A percentile compares a stretch with the other conserved stretches of the same genome.
phyloP scores from a whole-genome alignment of 2,888 invertebrate species.

The Ectemnius continuus region DNA sequence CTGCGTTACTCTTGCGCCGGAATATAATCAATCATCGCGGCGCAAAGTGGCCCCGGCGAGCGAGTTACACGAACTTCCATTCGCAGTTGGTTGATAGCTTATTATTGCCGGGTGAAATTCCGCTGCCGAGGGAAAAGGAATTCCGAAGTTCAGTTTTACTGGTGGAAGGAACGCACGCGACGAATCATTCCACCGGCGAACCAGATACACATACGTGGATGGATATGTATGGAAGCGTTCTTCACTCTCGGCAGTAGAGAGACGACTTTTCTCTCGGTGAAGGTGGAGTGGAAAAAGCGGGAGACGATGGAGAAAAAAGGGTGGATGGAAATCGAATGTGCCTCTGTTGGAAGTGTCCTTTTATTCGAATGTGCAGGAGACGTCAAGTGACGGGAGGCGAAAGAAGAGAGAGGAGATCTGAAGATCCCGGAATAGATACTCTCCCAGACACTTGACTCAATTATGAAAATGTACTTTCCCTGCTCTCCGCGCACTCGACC shows the following conservation, averaged over 20 bases:
- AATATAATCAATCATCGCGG: slow-evolving; percentile 6
- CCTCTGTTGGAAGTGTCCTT: slow-evolving; percentile 22
- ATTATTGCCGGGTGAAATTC: no score
- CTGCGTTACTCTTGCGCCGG: background rate
- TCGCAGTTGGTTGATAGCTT: no score
- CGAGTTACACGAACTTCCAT: no score
- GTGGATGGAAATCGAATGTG: slow-evolving; percentile 30
- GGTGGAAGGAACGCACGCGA: no score
- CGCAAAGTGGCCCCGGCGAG: background rate
- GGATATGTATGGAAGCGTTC: no score
- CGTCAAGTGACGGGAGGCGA: slow-evolving; percentile 13
- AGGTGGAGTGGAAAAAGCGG: background rate
- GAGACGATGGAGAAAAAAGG: background rate
- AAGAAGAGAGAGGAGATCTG: slow-evolving; percentile 1
- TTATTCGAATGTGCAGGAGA: slow-evolving; percentile 32
- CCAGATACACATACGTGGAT: no score
- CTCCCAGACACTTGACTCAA: slow-evolving; percentile 59
- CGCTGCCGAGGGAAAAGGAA: no score
- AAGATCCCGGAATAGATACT: slow-evolving; percentile 56
- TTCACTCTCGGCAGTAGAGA: no score
- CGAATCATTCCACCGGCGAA: no score
- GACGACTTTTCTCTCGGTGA: background rate
- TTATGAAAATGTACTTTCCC: slow-evolving; percentile 59
- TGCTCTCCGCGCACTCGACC: slow-evolving; percentile 11
- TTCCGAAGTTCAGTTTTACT: no score